Evolutionary conservation across 2,113 vertebrate species (phyloP).

Genomic region (Trematomus loennbergii): DNA sequence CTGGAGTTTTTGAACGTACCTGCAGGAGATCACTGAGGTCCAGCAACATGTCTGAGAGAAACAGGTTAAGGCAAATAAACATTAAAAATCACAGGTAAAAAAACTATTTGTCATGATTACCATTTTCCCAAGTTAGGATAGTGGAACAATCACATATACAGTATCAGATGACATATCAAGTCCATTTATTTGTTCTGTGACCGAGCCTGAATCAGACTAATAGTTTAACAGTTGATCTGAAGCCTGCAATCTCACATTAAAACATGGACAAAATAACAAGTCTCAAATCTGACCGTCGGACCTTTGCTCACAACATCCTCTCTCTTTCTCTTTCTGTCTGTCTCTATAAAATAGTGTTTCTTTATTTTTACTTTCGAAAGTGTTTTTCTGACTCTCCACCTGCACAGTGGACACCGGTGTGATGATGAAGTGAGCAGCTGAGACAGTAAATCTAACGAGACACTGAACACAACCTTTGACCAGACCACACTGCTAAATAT

Average conservation of each 20-base stretch:
- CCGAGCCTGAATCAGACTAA: too few relatives aligned
- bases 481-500: conserved; percentile 2
- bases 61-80: conserved; percentile 31
- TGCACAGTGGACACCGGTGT: background rate
- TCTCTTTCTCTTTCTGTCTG: too few relatives aligned
- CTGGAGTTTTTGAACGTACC: conserved; percentile 79
- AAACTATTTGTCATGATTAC: too few relatives aligned
- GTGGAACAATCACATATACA: background rate
- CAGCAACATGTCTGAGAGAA: conserved; percentile 93
- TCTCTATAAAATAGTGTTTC: too few relatives aligned
- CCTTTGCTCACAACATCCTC: too few relatives aligned
- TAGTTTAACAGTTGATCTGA: too few relatives aligned
- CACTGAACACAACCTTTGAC: conserved; percentile 23
- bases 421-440: conserved; percentile 2
- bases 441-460: conserved; percentile 11
- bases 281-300: too few relatives aligned
- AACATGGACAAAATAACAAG: too few relatives aligned
- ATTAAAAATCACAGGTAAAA: background rate
- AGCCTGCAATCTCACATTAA: too few relatives aligned
- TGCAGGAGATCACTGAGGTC: conserved; percentile 97
- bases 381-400: background rate
- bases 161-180: background rate
- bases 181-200: background rate
- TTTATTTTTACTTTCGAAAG: background rate
- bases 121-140: too few relatives aligned